A percentile compares a stretch with the other conserved stretches of the same genome.
These are phyloP conservation scores for Melanaphis sacchari DNA, from an alignment of 1,140 invertebrate species.

Conservation along the genomic window DNA sequence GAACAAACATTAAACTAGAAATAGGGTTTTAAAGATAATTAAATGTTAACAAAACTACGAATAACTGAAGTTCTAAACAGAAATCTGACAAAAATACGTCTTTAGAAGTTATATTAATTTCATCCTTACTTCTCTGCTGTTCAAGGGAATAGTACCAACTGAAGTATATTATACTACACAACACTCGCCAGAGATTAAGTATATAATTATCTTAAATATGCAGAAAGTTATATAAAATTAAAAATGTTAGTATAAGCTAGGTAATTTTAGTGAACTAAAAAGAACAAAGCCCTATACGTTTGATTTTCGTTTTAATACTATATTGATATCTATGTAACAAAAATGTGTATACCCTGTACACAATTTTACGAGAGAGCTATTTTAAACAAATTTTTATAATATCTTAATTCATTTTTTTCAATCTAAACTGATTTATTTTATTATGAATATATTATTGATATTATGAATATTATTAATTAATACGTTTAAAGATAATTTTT, in stretches of 20 bases:
- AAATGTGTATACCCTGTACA: background rate
- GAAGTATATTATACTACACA: background rate
- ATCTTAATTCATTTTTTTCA: no score
- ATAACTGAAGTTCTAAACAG: background rate
- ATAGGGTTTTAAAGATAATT: background rate
- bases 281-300: background rate
- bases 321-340: background rate
- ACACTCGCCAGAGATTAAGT: background rate
- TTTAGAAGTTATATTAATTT: constrained; percentile 8
- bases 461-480: no score
- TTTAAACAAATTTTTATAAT: no score
- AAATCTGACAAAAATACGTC: constrained; percentile 12
- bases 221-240: background rate
- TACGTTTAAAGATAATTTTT: no score
- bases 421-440: no score
- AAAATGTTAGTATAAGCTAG: no score
- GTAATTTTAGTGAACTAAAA: background rate
- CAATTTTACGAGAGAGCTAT: no score
- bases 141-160: background rate
- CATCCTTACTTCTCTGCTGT: background rate
- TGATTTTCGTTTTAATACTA: background rate
- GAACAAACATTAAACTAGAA: background rate
- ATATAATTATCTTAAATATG: background rate
- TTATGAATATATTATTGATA: no score
- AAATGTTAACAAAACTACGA: background rate